Evolutionary conservation across 2,797 vertebrate genomes (phyloP), one percentile per base, ranked within the genome.

Genomic region (Carapus acus): DNA sequence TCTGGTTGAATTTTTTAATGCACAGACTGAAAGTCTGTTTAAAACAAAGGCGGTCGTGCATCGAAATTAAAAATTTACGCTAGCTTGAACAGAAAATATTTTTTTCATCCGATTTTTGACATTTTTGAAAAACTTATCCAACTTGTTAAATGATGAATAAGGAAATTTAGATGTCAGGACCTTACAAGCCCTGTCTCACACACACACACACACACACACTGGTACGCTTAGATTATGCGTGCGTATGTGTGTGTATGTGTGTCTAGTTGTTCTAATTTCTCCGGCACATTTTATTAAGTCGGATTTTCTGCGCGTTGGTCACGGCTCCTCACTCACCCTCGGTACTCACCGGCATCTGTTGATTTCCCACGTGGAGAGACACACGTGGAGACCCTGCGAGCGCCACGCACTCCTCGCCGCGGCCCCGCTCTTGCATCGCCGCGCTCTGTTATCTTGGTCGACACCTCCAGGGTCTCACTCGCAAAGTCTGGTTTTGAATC

Each of bases 281-380:
- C 80, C 62, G 71, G 54, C 61, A 65, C 49, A 73, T 82, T 81
- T 76, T 64, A 72, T 76, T 85, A 83, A 84, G 75, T 66, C 69
- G 51, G 50, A 84, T 84, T 80, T 81, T 80, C 71, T 70, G 80
- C 74, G 62, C 67, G 62, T 83, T 78, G 67, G 69, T 57, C 59
- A 60, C 15, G 33, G 63, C 69, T 66, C 11, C 55, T 50, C 73
- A 27, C 37, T 16, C 33, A 16, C 71, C 58, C 29, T 69, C 64
- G 40, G 22, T 54, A 67, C 66, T 64, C 64, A 50, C 62, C 76
- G 66, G 50, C 54, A 57, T 69, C 24, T 6, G 8, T 38, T 80
- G 72, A 80, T 81, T 83, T 82, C 68, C 69, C 74, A 23, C 14
- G 69, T 40, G 59, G 74, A 31, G 31, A 12, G 12, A 23, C 8